Evolutionary conservation across 2,797 vertebrate species (phyloP), one percentile per base, ranked within the genome.

Genomic region (Eulemur coronatus): DNA sequence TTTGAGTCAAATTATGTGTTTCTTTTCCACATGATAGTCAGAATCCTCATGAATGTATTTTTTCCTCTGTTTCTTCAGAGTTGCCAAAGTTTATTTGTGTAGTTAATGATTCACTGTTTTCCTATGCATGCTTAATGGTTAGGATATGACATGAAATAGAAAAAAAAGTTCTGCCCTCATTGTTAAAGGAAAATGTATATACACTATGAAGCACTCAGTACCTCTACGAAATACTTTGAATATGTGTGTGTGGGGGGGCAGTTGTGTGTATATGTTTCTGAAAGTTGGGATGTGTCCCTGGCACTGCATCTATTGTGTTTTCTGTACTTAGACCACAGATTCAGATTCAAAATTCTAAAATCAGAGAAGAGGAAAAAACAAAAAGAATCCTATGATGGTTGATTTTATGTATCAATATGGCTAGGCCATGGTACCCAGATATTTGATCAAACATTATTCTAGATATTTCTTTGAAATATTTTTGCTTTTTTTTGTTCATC

Each of bases 61-160:
- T 28, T 95, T 96, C 79, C 86, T 97, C 95, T 95, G 35, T 97
- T 92, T 90, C 48, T 96, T 97, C 30, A 55, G 79, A 72, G 78
- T 90, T 93, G 35, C 5, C 79, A 50, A 79, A 28, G 67, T 65
- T 81, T 22, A 78, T 59, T 57, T 33, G 65, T 28, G 20, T 17
- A 76, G 4, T 67, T 84, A 43, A 55, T 18, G 59, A 48, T 48
- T 52, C 65, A 92, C 9, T 69, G 28, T 69, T 81, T 46, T 78
- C 87, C 85, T 48, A 30, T 52, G 33, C 52, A 22, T 72, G 26
- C 35, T 67, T 61, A 86, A 35, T 14, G 12, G 22, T 72, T 72
- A 43, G 43, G 41, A 43, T 52, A 86, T 35, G 48, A 80, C 22
- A 69, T 61, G 0, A 2, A 76, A 81, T 24, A 75, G 82, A 65